Evolutionary conservation across 1,140 invertebrate species (phyloP).

Genomic region (Mamestra configurata): DNA sequence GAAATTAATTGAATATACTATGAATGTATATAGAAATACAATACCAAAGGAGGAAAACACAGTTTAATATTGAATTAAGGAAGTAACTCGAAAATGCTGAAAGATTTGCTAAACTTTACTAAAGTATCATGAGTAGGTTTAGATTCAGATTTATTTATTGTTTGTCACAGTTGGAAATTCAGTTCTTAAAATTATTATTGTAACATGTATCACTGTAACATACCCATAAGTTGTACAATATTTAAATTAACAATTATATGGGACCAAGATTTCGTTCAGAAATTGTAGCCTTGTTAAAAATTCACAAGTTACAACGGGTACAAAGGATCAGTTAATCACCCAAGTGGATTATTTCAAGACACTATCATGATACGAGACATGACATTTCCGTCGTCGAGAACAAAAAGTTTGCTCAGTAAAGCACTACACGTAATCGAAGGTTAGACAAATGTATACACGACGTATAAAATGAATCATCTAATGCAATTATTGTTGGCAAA

Average conservation of each 20-base stretch:
- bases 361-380: slow-evolving; percentile 62
- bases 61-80: not conserved
- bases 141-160: too few species aligned
- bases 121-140: too few species aligned
- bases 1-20: not conserved
- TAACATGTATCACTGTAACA: too few species aligned
- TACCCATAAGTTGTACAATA: too few species aligned
- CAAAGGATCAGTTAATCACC: slow-evolving; percentile 54
- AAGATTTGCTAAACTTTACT: too few species aligned
- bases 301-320: not conserved
- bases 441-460: slow-evolving; percentile 46
- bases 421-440: slow-evolving; percentile 52
- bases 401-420: slow-evolving; percentile 59
- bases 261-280: too few species aligned
- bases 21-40: not conserved
- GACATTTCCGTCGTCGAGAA: slow-evolving; percentile 69
- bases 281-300: not conserved
- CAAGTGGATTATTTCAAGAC: slow-evolving; percentile 61
- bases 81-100: not conserved
- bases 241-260: too few species aligned
- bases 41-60: not conserved
- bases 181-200: too few species aligned
- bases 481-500: slow-evolving; percentile 20
- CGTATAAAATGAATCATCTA: slow-evolving; percentile 27
- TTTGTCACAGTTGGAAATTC: too few species aligned